These are phyloP conservation scores for Chloroceryle inda DNA, from an alignment of 2,797 vertebrate genomes.

Conservation along the genomic window DNA sequence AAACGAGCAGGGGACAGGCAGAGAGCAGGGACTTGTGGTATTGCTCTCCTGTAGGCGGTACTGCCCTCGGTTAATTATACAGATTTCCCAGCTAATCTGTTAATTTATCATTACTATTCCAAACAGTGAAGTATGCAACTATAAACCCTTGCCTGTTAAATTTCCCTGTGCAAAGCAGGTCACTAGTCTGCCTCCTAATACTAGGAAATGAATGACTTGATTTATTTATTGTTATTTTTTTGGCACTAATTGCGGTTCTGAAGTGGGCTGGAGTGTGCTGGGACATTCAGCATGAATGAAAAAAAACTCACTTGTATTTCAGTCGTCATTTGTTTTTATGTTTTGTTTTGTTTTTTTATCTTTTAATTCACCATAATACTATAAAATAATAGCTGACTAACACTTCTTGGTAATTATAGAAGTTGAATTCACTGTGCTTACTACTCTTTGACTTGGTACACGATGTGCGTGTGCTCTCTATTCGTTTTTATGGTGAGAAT, in stretches of 20 bases:
- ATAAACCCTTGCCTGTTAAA: neutral
- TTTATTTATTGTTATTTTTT: neutral
- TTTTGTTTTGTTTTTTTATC: neutral
- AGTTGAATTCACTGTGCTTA: neutral
- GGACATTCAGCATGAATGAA: neutral
- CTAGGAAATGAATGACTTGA: neutral
- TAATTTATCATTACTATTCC: neutral
- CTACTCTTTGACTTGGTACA: neutral
- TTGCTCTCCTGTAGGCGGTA: neutral
- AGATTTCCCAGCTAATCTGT: neutral
- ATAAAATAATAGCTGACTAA: neutral
- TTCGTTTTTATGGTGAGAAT: neutral
- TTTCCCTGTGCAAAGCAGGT: neutral
- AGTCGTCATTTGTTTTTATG: neutral
- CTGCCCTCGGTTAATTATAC: neutral
- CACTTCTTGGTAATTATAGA: neutral
- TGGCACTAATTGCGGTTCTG: neutral
- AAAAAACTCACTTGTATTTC: neutral
- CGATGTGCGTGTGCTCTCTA: neutral
- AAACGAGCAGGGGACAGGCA: neutral
- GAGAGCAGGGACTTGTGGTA: neutral
- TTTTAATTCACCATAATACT: neutral
- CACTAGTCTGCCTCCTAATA: neutral
- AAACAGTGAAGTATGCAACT: neutral
- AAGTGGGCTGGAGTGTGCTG: neutral